Conservation (phyloP, 1,140 invertebrate genomes). For the Platyscapa corneri region DNA sequence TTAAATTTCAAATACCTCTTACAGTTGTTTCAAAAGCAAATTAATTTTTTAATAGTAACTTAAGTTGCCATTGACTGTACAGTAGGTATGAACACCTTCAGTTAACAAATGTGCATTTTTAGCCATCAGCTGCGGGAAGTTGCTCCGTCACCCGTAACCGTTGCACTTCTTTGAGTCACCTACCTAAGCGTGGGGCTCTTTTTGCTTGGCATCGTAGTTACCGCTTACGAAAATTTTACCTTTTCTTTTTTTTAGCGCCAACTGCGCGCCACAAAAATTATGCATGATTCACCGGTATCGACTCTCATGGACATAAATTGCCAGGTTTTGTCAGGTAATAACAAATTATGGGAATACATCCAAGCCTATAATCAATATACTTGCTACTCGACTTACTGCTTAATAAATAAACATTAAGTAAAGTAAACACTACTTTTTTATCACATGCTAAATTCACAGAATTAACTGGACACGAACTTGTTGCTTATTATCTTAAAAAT, state of each 20-base stretch:
- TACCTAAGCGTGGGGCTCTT: not conserved
- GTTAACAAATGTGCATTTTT: constrained; percentile 1
- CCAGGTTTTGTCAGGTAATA: not conserved
- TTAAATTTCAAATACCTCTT: too few species aligned
- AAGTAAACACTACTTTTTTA: not conserved
- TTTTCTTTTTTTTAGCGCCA: not conserved
- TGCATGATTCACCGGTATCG: not conserved
- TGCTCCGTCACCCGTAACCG: constrained; percentile 13
- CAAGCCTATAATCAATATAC: not conserved
- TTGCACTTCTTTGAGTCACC: not conserved
- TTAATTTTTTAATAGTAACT: too few species aligned
- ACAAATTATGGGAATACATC: not conserved
- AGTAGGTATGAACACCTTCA: too few species aligned
- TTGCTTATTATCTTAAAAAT: too few species aligned
- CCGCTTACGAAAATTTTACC: not conserved
- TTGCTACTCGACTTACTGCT: too few species aligned
- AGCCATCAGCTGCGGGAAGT: constrained; percentile 25
- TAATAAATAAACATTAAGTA: not conserved
- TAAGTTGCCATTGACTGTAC: too few species aligned
- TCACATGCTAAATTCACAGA: too few species aligned
- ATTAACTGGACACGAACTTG: too few species aligned
- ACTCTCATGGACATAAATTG: not conserved
- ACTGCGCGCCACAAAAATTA: not conserved
- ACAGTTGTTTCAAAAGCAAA: too few species aligned
- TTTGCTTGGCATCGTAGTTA: not conserved